Evolutionary conservation across 2,888 invertebrate species (phyloP), one percentile per base, ranked within the genome.

Genomic region (Dorcus parallelipipedus): DNA sequence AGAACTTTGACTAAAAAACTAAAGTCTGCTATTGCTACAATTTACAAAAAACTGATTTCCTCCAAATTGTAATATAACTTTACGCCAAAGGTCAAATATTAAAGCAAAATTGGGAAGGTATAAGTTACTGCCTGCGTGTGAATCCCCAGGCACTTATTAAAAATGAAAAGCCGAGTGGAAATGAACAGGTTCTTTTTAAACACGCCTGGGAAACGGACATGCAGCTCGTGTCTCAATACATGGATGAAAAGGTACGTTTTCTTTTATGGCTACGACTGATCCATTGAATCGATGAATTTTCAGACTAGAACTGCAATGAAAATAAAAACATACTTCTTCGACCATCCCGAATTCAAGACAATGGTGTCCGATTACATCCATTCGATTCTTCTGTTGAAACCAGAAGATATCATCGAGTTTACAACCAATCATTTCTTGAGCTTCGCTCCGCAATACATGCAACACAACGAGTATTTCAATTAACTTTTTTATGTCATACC

Each of bases 291-390:
- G 26, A 33, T 7, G 26, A 6, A 17, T 42, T 56, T 71, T 56
- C 72, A 84, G 83, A 78, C 79, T 43, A 71, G 74, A 23, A 76
- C 80, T 33, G 73, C 80, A 14, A 78, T 81, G 26, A 80, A 83
- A 69, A 81, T 82, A 54, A 82, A 79, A 49, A 80, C 83, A n/a
- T 87, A 86, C 73, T 71, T 85, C 52, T 73, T 76, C 2, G 84
- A 84, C 65, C 84, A 82, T 64, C 83, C 83, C 0, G 82, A 83
- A 61, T 74, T 87, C 39, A 81, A 83, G 26, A 77, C 80, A 38
- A 74, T 84, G 10, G 77, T 87, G 9, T 79, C 81, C 0, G 87
- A 88, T 71, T 88, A 86, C 65, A 78, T 85, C 9, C 83, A 84
- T 68, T 79, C 82, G 0, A 75, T 87, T 54, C 76, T 87, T 40